Base-by-base conservation (phyloP, 2,797 vertebrate genomes). In the Diglossa cyanea region DNA sequence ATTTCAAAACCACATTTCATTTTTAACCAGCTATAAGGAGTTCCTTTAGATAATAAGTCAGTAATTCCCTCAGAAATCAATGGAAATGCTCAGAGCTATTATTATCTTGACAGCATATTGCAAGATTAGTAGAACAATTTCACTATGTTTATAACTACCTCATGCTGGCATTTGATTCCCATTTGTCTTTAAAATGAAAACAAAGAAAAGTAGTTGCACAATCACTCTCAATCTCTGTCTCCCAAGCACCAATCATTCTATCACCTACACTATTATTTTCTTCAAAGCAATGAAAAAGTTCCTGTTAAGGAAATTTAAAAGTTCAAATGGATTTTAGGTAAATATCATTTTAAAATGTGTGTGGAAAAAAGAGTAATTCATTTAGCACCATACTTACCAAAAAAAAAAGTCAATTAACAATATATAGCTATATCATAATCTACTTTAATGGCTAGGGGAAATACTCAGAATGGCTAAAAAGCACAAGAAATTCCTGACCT, bases 21-120 rank as follows among this genome's bases (percentile, higher is more conserved):
- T 94, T 91, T 90, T 88, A 91, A 86, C 60, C 39, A 54, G 50
- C 79, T 81, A 58, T 55, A 93, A 76, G 60, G 40, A 78, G 25
- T 71, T 86, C 76, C 44, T 48, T 60, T 79, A 79, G 77, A 86
- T 62, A 92, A 92, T 74, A 90, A 91, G 77, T 88, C 73, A 83
- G 73, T 83, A 96, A 96, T 95, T 93, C 65, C 80, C 86, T 83
- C 90, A 93, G 70, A 96, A 94, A 93, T 95, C 91, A 86, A 85
- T 92, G 60, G 62, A 86, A 96, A 84, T 62, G 86, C 77, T 93
- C 66, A 93, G 35, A 93, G 94, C 77, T 93, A 82, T 90, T 96
- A 91, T 88, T 93, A 90, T 39, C 63, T 86, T 88, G 77, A 90
- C 84, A 94, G 66, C 63, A 82, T 92, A 94, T 84, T 92, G 84